phyloP scores from a whole-genome alignment of 2,113 vertebrate genomes.

The Ptychochromis oligacanthus region DNA sequence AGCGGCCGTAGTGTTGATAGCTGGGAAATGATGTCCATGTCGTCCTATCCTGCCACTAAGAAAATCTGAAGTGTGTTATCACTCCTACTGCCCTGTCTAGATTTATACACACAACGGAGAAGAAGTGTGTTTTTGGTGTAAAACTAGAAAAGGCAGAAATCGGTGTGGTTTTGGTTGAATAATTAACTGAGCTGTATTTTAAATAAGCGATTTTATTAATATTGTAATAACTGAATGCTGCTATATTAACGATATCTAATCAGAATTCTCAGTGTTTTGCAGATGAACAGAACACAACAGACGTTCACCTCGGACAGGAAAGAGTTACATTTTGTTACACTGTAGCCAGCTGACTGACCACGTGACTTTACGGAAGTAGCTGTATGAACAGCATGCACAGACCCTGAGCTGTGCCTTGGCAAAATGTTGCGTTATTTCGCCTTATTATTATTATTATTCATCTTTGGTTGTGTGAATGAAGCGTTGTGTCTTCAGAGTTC shows the following conservation, averaged over 20 bases:
- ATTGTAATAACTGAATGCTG: not conserved
- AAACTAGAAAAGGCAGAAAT: not conserved
- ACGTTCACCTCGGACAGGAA: conserved; percentile 1
- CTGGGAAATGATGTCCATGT: conserved; percentile 75
- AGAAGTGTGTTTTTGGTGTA: not conserved
- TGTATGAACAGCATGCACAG: not conserved
- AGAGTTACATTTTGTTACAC: conserved; percentile 28
- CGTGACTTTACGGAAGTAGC: conserved; percentile 69
- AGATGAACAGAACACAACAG: not conserved
- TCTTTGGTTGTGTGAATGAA: not conserved
- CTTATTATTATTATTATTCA: conserved; percentile 32
- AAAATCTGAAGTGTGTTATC: not conserved
- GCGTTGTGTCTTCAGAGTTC: conserved; percentile 12
- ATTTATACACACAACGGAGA: not conserved
- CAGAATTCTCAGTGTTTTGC: not conserved
- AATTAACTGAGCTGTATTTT: not conserved
- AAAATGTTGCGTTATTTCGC: conserved; percentile 20
- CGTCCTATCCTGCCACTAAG: not conserved
- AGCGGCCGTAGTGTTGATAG: conserved; percentile 51
- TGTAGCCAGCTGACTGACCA: conserved; percentile 71
- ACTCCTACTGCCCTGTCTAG: not conserved
- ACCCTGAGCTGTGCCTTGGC: not conserved
- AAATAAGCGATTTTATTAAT: not conserved
- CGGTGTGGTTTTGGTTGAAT: not conserved
- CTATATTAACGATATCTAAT: not conserved